Evolutionary conservation across 2,113 vertebrate genomes (phyloP), one percentile per base, ranked within the genome.

Genomic region (Columbina picui): DNA sequence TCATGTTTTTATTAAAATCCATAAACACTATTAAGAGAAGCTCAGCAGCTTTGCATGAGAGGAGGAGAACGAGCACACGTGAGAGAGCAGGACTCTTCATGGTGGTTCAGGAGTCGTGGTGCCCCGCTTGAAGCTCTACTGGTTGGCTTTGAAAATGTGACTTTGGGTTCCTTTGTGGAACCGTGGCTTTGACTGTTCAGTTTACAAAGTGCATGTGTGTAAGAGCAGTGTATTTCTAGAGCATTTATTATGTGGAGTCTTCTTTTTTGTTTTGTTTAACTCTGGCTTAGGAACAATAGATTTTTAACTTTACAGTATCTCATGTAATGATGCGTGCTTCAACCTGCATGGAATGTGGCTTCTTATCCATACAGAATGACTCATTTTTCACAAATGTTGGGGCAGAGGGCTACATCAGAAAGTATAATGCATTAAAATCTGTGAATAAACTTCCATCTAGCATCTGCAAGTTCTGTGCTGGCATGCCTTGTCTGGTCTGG

Each of bases 331-430:
- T 84, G 57, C 83, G 0, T 94, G 96, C 50, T 90, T 93, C 27
- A 14, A 7, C 90, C 61, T 96, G 96, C 27, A 22, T 84, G 83
- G 90, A 96, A 90, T 92, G 93, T 86, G 61, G 49, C 57, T 96
- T 93, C 41, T 27, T 65, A 34, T 84, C 65, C 45, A 4, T 41
- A 68, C 17, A 10, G 47, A 70, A n/a, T 94, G 94, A 93, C 60
- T 96, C 23, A 90, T 74, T 82, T 81, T 71, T 82, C 77, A 57
- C 67, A 65, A 38, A 45, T 53, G 39, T 43, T 84, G 57, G 34
- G 43, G 36, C 52, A 92, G 82, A 96, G n/a, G 18, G 12, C 64
- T 93, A 3, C 52, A 53, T 73, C 57, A 87, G 52, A 57, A 89
- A 68, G 45, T 64, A 45, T 36, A 59, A 34, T 30, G 36, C 36